Evolutionary conservation across 2,888 invertebrate species (phyloP), one percentile per base, ranked within the genome.

Genomic region (Sturmia bella): DNA sequence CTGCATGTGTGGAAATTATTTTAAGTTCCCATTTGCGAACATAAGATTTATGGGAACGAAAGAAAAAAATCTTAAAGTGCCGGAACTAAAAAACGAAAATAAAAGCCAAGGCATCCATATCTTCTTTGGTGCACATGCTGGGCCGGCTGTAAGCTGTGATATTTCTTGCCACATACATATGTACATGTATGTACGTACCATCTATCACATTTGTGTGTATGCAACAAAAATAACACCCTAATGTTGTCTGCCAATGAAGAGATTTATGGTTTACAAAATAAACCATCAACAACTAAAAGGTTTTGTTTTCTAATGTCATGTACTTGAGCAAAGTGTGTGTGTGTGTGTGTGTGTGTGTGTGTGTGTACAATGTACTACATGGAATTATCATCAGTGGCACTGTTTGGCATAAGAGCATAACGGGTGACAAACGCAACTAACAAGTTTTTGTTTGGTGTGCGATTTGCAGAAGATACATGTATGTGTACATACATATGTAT

Each of bases 71-170:
- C 80, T 73, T 70, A 81, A 84, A 85, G 82, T 66, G 84, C 87
- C 89, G 89, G 88, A 89, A 89, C 89, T 85, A 88, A 88, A 86
- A 87, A 85, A 43, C 43, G 32, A 86, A 85, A 48, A 43, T 32
- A 37, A 2, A 9, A 77, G 52, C 54, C 24, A 72, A 64, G 21
- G 52, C 61, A 73, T 66, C 74, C n/a, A n/a, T n/a, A n/a, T n/a
- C n/a, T n/a, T 48, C 83, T 48, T 48, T 64, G 48, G 69, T 56
- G 32, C 74, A 78, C 81, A 82, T 66, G 82, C 77, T 77, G 74
- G 27, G 66, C 9, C 9, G 27, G 66, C 9, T 32, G 4, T 32
- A 32, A 32, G 32, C 41, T 76, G 61, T 74, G 57, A 54, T 69
- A 61, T 32, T 3, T 32, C 9, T 9, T 32, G 32, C 32, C 32